These are phyloP conservation scores for Nemotelus nigrinus DNA, from an alignment of 2,888 invertebrate genomes.

Conservation along the genomic window DNA sequence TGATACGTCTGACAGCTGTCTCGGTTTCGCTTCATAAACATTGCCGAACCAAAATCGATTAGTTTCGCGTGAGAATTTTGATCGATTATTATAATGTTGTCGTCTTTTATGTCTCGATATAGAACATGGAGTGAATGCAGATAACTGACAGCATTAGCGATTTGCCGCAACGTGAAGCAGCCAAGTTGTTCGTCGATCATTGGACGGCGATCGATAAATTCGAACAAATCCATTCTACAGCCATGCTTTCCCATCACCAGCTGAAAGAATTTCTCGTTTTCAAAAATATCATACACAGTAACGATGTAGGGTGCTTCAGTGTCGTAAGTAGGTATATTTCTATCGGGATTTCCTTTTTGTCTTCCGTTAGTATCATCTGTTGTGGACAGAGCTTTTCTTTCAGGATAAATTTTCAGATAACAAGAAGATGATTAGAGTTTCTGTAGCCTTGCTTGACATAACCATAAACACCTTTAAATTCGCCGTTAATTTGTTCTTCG, in stretches of 20 bases:
- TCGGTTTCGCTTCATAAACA: no score
- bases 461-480: constrained; percentile 74
- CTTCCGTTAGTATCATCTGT: constrained; percentile 67
- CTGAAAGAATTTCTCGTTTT: constrained; percentile 76
- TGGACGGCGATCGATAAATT: constrained; percentile 78
- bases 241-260: constrained; percentile 83
- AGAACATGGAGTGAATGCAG: constrained; percentile 74
- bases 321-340: constrained; percentile 75
- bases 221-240: constrained; percentile 80
- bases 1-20: no score
- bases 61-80: constrained; percentile 77
- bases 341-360: constrained; percentile 69
- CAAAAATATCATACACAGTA: constrained; percentile 73
- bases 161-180: constrained; percentile 78
- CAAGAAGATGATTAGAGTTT: constrained; percentile 70
- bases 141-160: constrained; percentile 76
- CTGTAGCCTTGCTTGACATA: constrained; percentile 76
- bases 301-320: constrained; percentile 75
- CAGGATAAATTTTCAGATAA: constrained; percentile 77
- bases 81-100: constrained; percentile 79
- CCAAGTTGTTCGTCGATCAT: constrained; percentile 74
- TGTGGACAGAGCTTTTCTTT: constrained; percentile 67
- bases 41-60: constrained; percentile 82
- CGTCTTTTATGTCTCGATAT: constrained; percentile 81
- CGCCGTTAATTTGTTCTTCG: constrained; percentile 69